Evolutionary conservation across 2,888 invertebrate genomes (phyloP), one percentile per base, ranked within the genome.

Genomic region (Drosophila aldrichi): DNA sequence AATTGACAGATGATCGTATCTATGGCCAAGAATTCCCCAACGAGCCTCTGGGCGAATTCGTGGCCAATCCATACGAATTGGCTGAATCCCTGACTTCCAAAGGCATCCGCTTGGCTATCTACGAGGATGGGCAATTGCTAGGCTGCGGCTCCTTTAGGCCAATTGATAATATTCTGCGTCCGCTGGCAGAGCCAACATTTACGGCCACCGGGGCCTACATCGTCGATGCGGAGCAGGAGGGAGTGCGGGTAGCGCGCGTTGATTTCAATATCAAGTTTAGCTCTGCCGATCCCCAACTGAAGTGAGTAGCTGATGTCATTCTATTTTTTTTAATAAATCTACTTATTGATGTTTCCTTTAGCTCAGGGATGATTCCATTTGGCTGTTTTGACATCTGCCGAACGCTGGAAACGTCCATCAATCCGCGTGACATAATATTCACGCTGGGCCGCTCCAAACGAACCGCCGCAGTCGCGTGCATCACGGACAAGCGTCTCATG

Each of bases 341-440:
- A 5, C 2, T 5, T 7, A 38, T 38, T 7, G 10, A 1, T 5
- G 0, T 48, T 12, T 22, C 7, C 10, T 22, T 7, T 14, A 84
- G 84, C 46, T 61, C 57, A 2, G 20, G 60, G 0, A 7, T 74
- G 3, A 5, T 68, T 2, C 67, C 67, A 0, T 69, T 74, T 8
- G 88, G 81, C 12, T 73, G 63, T 25, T 88, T 87, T 56, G 88
- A 87, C 38, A 67, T 90, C 0, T 83, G 89, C 32, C 70, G 68
- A 1, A 79, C 90, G 1, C 8, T 75, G 43, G 81, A 90, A 40
- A 81, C 77, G 51, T 69, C 81, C 2, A 70, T 90, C 16, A 77
- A 87, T 72, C 82, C 91, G 0, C 76, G 68, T 10, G 91, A 91
- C 61, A 54, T 90, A 1, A 74, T 91, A 2, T 87, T 91, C 10